phyloP scores from a whole-genome alignment of 2,113 vertebrate genomes.

The Lepisosteus osseus region DNA sequence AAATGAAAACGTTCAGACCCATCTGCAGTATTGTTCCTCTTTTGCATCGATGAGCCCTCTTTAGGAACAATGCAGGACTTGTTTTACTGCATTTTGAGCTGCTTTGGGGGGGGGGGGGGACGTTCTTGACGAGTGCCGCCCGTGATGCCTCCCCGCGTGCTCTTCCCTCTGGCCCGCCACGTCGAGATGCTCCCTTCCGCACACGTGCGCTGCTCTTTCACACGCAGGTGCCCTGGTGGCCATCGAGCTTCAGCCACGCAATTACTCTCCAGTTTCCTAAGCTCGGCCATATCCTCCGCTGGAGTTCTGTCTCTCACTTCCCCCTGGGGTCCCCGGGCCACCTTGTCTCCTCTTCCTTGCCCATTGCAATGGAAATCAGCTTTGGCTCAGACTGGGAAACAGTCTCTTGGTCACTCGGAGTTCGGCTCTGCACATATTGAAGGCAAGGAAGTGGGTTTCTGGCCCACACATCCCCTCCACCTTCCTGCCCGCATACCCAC shows the following conservation, averaged over 20 bases:
- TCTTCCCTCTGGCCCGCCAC: no score
- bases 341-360: slow-evolving; percentile 37
- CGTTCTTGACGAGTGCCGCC: no score
- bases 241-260: background rate
- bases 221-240: no score
- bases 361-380: slow-evolving; percentile 1
- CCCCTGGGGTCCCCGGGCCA: slow-evolving; percentile 28
- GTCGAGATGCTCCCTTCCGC: no score
- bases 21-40: background rate
- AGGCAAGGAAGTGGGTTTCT: no score
- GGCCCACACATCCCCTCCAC: no score
- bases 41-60: slow-evolving; percentile 31
- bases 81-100: background rate
- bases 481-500: slow-evolving; percentile 11
- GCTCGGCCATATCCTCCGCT: slow-evolving; percentile 41
- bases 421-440: no score
- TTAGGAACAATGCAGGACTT: background rate
- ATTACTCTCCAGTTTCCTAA: slow-evolving; percentile 57
- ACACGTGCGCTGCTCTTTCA: no score
- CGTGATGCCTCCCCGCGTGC: no score
- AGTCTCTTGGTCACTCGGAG: background rate
- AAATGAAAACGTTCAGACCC: background rate
- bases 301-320: slow-evolving; percentile 37
- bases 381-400: slow-evolving; percentile 22
- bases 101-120: no score